phyloP scores from a whole-genome alignment of 2,797 vertebrate genomes.

The Champsocephalus esox region DNA sequence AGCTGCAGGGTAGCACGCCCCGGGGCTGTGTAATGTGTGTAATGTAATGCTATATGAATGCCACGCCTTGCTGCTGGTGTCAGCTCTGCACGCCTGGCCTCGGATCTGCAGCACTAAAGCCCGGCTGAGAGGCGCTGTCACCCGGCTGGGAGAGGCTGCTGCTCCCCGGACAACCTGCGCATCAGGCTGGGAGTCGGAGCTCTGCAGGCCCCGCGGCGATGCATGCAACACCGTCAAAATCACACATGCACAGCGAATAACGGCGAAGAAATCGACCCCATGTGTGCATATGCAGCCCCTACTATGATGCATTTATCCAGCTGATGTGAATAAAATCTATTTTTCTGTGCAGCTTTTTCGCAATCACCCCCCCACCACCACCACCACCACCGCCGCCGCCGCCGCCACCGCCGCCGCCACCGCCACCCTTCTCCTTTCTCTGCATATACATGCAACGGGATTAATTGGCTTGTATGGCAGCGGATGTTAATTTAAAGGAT shows the following conservation, averaged over 20 bases:
- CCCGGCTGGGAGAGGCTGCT: slow-evolving; percentile 28
- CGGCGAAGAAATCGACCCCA: not conserved
- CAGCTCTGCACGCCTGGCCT: slow-evolving; percentile 61
- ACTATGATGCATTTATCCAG: not conserved
- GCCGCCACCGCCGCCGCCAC: not conserved
- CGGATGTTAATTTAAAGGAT: slow-evolving; percentile 41
- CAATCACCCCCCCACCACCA: not conserved
- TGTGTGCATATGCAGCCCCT: not conserved
- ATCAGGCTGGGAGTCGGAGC: slow-evolving; percentile 43
- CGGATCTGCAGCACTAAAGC: slow-evolving; percentile 41
- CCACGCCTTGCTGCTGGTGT: slow-evolving; percentile 74
- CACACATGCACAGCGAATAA: not conserved
- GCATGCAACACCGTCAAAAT: not conserved
- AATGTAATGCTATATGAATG: slow-evolving; percentile 56
- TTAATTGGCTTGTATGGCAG: slow-evolving; percentile 49
- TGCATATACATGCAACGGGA: slow-evolving; percentile 52
- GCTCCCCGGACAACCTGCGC: slow-evolving; percentile 53
- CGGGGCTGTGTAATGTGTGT: slow-evolving; percentile 57
- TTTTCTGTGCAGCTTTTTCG: slow-evolving; percentile 24
- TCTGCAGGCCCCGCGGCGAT: slow-evolving; percentile 52
- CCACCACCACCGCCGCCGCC: too few relatives aligned
- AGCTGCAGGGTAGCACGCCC: slow-evolving; percentile 63
- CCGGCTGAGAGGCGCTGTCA: slow-evolving; percentile 53
- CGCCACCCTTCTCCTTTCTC: slow-evolving; percentile 41
- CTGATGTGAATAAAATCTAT: slow-evolving; percentile 15